Conservation (phyloP, 2,113 vertebrate genomes). For the Castor canadensis region DNA sequence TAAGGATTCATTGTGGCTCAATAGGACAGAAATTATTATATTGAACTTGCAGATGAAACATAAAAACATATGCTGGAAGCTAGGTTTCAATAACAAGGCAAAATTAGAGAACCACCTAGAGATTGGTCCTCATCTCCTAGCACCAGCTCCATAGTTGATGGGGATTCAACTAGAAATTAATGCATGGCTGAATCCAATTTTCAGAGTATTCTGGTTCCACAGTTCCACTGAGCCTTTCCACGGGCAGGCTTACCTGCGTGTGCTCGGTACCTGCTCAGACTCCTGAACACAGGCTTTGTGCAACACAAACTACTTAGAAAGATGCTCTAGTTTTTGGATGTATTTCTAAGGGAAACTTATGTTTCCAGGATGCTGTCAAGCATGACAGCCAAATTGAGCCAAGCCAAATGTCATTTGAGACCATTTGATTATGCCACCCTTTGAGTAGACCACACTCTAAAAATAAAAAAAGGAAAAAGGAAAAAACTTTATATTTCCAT, state of each 20-base stretch:
- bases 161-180: background rate
- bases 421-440: background rate
- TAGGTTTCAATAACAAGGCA: background rate
- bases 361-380: background rate
- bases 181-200: rapidly evolving
- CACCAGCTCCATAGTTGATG: rapidly evolving
- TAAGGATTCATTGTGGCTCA: background rate
- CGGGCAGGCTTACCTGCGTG: rapidly evolving
- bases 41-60: background rate
- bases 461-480: background rate
- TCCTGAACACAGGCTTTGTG: rapidly evolving
- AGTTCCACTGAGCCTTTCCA: background rate
- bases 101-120: background rate
- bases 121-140: background rate
- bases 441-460: background rate
- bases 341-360: background rate
- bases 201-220: background rate
- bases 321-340: background rate
- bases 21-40: background rate
- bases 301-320: background rate
- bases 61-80: background rate
- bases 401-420: background rate
- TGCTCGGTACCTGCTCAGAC: background rate
- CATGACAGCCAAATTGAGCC: background rate
- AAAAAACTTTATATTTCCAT: background rate